Evolutionary conservation across 2,888 invertebrate genomes (phyloP).

Genomic region (Nephrotoma guestfalica): DNA sequence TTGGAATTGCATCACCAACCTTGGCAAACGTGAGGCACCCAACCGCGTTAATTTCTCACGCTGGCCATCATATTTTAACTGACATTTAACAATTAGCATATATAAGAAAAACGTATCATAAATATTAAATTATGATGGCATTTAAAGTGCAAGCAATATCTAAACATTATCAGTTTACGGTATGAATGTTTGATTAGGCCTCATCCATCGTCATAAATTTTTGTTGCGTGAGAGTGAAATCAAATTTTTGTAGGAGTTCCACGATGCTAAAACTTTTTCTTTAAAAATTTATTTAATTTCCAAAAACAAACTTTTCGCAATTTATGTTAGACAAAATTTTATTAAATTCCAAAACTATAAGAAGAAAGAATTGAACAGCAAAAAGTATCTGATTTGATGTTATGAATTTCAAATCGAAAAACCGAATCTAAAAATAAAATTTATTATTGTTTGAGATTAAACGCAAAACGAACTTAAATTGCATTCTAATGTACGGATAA

Average conservation of each 20-base stretch:
- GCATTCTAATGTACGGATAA: background rate
- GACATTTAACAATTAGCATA: background rate
- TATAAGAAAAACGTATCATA: background rate
- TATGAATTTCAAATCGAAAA: background rate
- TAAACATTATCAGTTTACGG: background rate
- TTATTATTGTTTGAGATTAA: background rate
- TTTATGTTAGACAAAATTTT: background rate
- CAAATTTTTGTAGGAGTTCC: background rate
- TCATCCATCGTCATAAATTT: background rate
- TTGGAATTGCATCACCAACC: background rate
- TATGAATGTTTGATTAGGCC: background rate
- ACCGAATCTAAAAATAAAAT: background rate
- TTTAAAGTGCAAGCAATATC: background rate
- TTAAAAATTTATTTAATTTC: background rate
- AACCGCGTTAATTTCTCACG: background rate
- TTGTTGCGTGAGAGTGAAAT: background rate
- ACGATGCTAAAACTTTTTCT: background rate
- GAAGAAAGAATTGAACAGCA: background rate
- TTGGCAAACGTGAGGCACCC: background rate
- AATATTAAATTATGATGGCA: background rate
- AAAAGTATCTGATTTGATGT: background rate
- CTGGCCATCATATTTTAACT: background rate
- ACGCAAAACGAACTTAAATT: background rate
- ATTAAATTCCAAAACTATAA: background rate
- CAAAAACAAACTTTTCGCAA: background rate